A percentile compares a stretch with the other conserved stretches of the same genome.
These are phyloP conservation scores for Linepithema humile DNA, from an alignment of 1,140 invertebrate genomes.

Conservation along the genomic window DNA sequence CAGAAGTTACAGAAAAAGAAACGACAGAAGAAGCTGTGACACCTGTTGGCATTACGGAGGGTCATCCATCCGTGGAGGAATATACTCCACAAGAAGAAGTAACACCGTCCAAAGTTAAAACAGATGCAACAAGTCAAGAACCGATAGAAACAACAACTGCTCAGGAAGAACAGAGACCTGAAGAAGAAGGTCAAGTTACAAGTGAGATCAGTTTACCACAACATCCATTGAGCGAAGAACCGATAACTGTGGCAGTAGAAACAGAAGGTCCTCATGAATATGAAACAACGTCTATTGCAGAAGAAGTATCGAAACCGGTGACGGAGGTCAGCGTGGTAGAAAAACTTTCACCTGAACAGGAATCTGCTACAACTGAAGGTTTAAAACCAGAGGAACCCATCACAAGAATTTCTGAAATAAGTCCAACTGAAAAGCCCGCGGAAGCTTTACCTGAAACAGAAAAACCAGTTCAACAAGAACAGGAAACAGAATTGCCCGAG, in stretches of 20 bases:
- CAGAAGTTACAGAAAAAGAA: constrained; percentile 42
- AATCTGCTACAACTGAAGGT: constrained; percentile 15
- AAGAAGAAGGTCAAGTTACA: constrained; percentile 32
- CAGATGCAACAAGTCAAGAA: constrained; percentile 27
- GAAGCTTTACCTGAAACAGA: constrained; percentile 62
- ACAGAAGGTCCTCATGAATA: no score
- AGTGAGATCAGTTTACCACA: constrained; percentile 28
- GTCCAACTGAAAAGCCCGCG: constrained; percentile 37
- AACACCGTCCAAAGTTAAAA: constrained; percentile 57
- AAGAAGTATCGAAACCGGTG: constrained; percentile 8
- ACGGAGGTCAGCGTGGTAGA: constrained; percentile 3
- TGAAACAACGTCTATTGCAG: constrained; percentile 19
- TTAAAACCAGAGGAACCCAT: constrained; percentile 11
- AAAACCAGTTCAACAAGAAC: constrained; percentile 46
- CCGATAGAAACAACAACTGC: neutral
- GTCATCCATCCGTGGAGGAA: constrained; percentile 54
- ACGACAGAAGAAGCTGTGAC: constrained; percentile 20
- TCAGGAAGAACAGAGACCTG: constrained; percentile 27
- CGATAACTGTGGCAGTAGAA: constrained; percentile 1
- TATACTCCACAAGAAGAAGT: constrained; percentile 38
- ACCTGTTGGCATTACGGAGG: constrained; percentile 54
- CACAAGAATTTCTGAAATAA: constrained; percentile 48
- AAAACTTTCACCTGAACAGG: constrained; percentile 27
- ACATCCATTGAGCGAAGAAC: constrained; percentile 45
- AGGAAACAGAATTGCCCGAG: constrained; percentile 31